Conservation (phyloP, 1,140 invertebrate species). For the Panulirus ornatus region DNA sequence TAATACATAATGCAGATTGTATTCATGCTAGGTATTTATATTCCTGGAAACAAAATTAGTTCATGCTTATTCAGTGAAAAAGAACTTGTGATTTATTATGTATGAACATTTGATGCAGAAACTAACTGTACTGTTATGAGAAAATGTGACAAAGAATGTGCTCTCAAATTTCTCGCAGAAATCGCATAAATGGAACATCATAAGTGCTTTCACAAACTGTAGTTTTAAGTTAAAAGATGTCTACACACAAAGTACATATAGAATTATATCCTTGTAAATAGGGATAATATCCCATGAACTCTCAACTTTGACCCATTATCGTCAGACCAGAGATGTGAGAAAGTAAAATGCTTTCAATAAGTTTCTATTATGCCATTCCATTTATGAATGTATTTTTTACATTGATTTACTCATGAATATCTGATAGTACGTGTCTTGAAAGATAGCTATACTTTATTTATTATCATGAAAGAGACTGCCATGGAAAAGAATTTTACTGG, state of each 20-base stretch:
- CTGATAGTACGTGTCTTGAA: conserved; percentile 1
- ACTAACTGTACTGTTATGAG: neutral
- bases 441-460: conserved; percentile 14
- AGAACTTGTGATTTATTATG: conserved; percentile 12
- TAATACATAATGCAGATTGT: conserved; percentile 18
- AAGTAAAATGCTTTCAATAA: conserved; percentile 51
- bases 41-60: neutral
- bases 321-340: conserved; percentile 25
- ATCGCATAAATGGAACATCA: conserved; percentile 67
- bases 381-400: conserved; percentile 52
- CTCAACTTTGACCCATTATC: conserved; percentile 38
- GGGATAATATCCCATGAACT: conserved; percentile 31
- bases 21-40: conserved; percentile 9
- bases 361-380: conserved; percentile 43
- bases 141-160: conserved; percentile 31
- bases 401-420: conserved; percentile 2
- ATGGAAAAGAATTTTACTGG: conserved; percentile 24
- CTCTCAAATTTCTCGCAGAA: conserved; percentile 53
- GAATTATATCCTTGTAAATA: conserved; percentile 60
- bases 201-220: conserved; percentile 72
- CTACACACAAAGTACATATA: conserved; percentile 71
- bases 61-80: conserved; percentile 18
- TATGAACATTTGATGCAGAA: neutral
- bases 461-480: neutral
- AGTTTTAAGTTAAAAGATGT: conserved; percentile 68